Evolutionary conservation across 1,140 invertebrate genomes (phyloP).

Genomic region (Drosophila suzukii): DNA sequence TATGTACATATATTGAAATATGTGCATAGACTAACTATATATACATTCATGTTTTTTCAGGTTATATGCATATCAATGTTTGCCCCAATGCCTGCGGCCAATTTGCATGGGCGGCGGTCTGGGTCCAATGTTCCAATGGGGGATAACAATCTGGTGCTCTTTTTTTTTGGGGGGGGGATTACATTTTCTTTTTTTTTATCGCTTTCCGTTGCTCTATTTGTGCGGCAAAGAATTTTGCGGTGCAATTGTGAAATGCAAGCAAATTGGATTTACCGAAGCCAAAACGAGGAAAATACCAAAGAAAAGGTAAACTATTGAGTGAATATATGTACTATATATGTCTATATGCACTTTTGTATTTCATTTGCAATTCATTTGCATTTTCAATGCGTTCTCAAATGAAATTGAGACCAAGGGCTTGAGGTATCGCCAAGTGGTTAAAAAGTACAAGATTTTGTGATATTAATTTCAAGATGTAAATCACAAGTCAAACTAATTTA

Average conservation of each 20-base stretch:
- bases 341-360: constrained; percentile 19
- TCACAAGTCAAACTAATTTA: no score
- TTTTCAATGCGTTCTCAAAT: constrained; percentile 5
- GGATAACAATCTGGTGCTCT: constrained; percentile 14
- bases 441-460: not conserved
- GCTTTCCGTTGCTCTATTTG: constrained; percentile 28
- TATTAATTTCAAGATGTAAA: not conserved
- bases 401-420: not conserved
- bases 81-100: constrained; percentile 69
- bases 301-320: constrained; percentile 13
- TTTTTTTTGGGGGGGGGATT: constrained; percentile 3
- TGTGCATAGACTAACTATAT: constrained; percentile 4
- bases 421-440: no score
- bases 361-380: constrained; percentile 44
- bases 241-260: constrained; percentile 68
- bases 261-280: constrained; percentile 60
- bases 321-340: not conserved
- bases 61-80: constrained; percentile 49
- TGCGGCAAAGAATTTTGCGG: constrained; percentile 19
- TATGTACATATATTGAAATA: not conserved
- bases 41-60: constrained; percentile 12
- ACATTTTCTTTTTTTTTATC: not conserved
- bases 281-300: constrained; percentile 5
- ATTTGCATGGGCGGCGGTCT: constrained; percentile 52
- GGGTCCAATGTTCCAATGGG: constrained; percentile 9